Base-by-base conservation (phyloP, 2,888 invertebrate species). In the Magallana nippona region DNA sequence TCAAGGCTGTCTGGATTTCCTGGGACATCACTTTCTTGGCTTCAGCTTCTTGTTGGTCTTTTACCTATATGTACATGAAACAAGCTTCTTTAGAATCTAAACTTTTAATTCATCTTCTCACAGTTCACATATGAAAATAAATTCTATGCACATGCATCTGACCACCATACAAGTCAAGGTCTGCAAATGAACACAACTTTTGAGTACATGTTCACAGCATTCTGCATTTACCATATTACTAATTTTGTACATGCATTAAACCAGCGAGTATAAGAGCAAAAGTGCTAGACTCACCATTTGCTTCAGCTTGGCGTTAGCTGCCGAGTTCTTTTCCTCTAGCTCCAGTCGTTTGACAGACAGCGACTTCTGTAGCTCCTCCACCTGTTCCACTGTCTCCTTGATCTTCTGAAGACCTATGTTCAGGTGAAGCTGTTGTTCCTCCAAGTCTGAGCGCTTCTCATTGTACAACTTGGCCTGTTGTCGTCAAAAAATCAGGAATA, bases 401-500 rank as follows among this genome's bases (percentile, higher is more conserved):
- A 99, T 99, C 95, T 99, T 99, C 93, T 97, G 98, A 84, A 99
- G 95, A 94, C 99, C 99, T 78, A 99, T 99, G 95, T 99, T 99
- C 93, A 99, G 95, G 95, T 99, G 99, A 32, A 99, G 95, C 94
- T 99, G 99, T 93, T 99, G 99, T 93, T 99, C 99, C 94, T 99
- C 99, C 83, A 99, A 95, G 94, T 99, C 99, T 2, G 98, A 97
- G 63, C 99, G 96, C 94, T 99, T 99, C 95, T 99, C 99, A 89
- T 98, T 97, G 95, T 98, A 98, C 87, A 99, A 94, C 93, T 98
- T 98, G 77, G 98, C 94, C 94, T 95, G 87, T 19, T 78, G 11
- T 5, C 1, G 22, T 27, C 15, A 10, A 10, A 71, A n/a, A 27
- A 2, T 71, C 22, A 15, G 13, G 8, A 8, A 44, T 44, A 44